Base-by-base conservation (phyloP, 2,888 invertebrate species). In the Parascotia fuliginaria region DNA sequence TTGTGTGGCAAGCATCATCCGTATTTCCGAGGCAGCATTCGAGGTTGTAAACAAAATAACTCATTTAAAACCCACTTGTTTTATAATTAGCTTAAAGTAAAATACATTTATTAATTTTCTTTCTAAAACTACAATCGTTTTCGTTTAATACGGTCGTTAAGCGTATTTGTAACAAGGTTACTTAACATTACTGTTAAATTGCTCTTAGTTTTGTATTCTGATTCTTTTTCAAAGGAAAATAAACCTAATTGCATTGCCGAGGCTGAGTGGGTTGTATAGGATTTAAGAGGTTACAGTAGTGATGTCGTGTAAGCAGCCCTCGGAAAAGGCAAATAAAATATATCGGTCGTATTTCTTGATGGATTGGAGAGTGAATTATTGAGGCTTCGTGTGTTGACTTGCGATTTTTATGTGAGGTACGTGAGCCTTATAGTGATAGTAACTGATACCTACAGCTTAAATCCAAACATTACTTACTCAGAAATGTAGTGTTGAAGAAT, bases 241-340 rank as follows among this genome's bases (percentile, higher is more conserved):
- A 58, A 55, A 63, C 59, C 66, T 68, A 72, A 73, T 75, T 71
- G 64, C 62, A 65, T 62, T 63, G 56, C 47, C 44, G 40, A 50
- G 49, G 38, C 37, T 47, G 50, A 53, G 55, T 54, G 59, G 47
- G 48, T 55, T 55, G 55, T 53, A 40, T 41, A 46, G 42, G 55
- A 58, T 65, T 65, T 54, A 50, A 40, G 38, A 49, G 19, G 14
- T 19, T 43, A 42, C 19, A 53, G 22, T 46, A 48, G 42, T 45
- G 50, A 37, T 46, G 48, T 55, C 48, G 44, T 59, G 57, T 57
- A 47, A 31, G 48, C 42, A 48, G 51, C 37, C 31, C 43, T 13
- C 43, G 60, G 58, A 45, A 49, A 49, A 60, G 42, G 51, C 44
- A 65, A 67, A 73, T 68, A 65, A 65, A 69, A 70, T 68, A 50